Conservation (phyloP, 2,113 vertebrate species). For the Dicaeum eximium region DNA sequence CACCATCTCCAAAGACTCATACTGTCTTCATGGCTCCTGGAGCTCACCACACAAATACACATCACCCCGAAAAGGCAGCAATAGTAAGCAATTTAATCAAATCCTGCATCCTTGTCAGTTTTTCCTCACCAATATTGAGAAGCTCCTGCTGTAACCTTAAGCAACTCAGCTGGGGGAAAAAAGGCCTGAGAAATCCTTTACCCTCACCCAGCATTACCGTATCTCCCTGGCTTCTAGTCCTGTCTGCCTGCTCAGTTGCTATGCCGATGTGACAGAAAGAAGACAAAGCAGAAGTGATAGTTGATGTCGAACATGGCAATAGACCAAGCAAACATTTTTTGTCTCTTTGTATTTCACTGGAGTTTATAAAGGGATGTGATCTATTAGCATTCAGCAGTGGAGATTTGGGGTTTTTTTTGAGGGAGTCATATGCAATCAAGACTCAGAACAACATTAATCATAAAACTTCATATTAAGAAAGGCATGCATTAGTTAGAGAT, state of each 20-base stretch:
- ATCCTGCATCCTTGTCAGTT: neutral
- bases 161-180: neutral
- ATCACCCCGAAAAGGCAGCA: neutral
- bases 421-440: neutral
- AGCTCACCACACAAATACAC: neutral
- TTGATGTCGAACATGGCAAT: neutral
- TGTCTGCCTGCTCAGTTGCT: neutral
- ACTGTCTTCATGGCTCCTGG: neutral
- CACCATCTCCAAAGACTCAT: neutral
- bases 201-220: neutral
- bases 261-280: conserved; percentile 3
- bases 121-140: neutral
- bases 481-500: neutral
- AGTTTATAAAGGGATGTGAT: neutral
- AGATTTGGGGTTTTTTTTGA: neutral
- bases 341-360: neutral
- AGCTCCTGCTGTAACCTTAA: neutral
- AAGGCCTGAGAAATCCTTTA: neutral
- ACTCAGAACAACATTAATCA: neutral
- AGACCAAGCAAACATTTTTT: neutral
- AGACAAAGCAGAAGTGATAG: conserved; percentile 27
- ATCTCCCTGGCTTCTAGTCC: neutral
- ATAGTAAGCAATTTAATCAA: neutral
- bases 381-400: neutral
- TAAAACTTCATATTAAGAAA: neutral